A percentile compares a stretch with the other conserved stretches of the same genome.
These are phyloP conservation scores for Ethmia dodecea DNA, from an alignment of 2,888 invertebrate species.

Conservation along the genomic window DNA sequence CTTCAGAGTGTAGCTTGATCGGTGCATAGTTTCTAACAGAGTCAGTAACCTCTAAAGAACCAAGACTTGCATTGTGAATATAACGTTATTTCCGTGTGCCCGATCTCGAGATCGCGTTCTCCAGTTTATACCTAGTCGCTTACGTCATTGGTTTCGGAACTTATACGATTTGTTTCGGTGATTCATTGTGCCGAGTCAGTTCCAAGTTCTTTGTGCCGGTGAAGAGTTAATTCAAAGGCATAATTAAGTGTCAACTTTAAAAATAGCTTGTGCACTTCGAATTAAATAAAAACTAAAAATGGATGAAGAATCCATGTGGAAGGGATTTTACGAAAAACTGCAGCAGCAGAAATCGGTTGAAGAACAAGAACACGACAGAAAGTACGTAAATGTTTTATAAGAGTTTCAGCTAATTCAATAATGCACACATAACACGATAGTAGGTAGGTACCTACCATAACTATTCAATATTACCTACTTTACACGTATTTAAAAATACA, in stretches of 20 bases:
- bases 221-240: no score
- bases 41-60: slow-evolving; percentile 42
- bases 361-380: slow-evolving; percentile 81
- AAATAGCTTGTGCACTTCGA: background rate
- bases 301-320: slow-evolving; percentile 89
- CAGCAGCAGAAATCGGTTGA: slow-evolving; percentile 80
- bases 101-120: slow-evolving; percentile 35
- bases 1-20: slow-evolving; percentile 13
- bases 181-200: slow-evolving; percentile 47
- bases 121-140: slow-evolving; percentile 43
- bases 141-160: slow-evolving; percentile 56
- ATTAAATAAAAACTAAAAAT: slow-evolving; percentile 27
- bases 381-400: no score
- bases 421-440: no score
- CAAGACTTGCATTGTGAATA: slow-evolving; percentile 21
- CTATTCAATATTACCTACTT: no score
- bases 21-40: slow-evolving; percentile 16
- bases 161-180: slow-evolving; percentile 59
- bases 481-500: no score
- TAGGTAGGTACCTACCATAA: no score
- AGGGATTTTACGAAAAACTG: slow-evolving; percentile 83
- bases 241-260: no score
- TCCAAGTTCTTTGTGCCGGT: slow-evolving; percentile 9
- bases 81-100: slow-evolving; percentile 36
- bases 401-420: no score